phyloP scores from a whole-genome alignment of 1,140 invertebrate genomes.

The Cydia strobilella region DNA sequence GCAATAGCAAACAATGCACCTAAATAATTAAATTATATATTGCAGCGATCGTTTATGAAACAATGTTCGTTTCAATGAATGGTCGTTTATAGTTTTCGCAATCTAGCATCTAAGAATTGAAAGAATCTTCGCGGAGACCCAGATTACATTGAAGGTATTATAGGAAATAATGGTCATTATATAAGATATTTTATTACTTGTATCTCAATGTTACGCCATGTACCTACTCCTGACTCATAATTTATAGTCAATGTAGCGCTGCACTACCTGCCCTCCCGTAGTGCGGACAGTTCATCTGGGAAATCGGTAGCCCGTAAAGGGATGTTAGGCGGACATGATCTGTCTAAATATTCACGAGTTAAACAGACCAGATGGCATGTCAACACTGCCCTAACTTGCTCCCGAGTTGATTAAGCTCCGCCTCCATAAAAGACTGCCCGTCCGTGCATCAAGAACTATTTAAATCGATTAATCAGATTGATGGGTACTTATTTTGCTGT shows the following conservation, averaged over 20 bases:
- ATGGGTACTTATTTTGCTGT: no score
- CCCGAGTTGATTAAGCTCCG: no score
- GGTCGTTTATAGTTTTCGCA: not conserved
- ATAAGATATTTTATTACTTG: no score
- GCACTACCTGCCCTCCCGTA: not conserved
- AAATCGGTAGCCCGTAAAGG: not conserved
- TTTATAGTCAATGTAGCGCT: no score
- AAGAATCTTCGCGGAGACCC: not conserved
- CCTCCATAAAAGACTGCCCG: no score
- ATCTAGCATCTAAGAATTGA: slow-evolving; percentile 2
- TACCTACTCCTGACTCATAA: not conserved
- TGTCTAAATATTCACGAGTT: slow-evolving; percentile 7
- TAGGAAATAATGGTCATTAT: not conserved
- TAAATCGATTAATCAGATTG: no score
- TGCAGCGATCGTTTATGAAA: not conserved
- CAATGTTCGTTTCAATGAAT: not conserved
- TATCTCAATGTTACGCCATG: not conserved
- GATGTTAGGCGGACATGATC: not conserved
- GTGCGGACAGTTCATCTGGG: not conserved
- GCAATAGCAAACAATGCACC: not conserved
- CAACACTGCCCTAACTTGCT: not conserved
- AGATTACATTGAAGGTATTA: not conserved
- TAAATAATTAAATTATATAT: not conserved
- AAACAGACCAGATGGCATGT: not conserved
- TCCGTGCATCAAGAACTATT: no score